phyloP scores from a whole-genome alignment of 2,113 vertebrate species.

The Lontra canadensis region DNA sequence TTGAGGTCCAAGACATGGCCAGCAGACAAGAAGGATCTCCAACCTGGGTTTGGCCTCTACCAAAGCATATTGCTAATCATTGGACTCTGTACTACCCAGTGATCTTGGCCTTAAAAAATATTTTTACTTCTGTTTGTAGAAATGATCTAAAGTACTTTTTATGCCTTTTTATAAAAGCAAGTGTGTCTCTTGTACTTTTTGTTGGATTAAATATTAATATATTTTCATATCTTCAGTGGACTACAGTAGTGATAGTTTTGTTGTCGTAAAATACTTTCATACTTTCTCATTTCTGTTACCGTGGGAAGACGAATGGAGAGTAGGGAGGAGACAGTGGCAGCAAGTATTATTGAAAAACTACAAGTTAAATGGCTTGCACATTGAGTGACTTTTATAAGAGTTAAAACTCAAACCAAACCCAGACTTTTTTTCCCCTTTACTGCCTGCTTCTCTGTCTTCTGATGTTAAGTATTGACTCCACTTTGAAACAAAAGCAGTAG shows the following conservation, averaged over 20 bases:
- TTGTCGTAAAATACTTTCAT: not conserved
- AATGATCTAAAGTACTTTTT: not conserved
- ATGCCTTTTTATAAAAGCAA: not conserved
- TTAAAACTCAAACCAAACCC: constrained; percentile 12
- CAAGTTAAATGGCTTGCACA: not conserved
- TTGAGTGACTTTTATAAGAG: constrained; percentile 12
- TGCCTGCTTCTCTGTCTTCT: not conserved
- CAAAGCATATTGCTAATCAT: not conserved
- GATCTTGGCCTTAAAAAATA: not conserved
- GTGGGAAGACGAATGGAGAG: not conserved
- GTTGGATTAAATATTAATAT: not conserved
- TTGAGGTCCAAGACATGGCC: not conserved
- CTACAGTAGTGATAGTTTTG: not conserved
- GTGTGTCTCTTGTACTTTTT: not conserved
- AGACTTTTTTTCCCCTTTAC: not conserved
- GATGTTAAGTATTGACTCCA: not conserved
- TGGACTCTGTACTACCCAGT: not conserved
- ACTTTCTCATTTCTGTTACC: not conserved
- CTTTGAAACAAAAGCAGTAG: not conserved
- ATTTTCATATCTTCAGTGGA: not conserved
- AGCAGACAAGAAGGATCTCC: not conserved
- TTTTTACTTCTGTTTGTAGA: constrained; percentile 12
- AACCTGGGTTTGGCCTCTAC: not conserved
- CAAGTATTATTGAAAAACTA: not conserved
- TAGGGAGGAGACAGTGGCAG: not conserved